A percentile compares a stretch with the other conserved stretches of the same genome.
These are phyloP conservation scores for Anniella stebbinsi DNA, from an alignment of 2,797 vertebrate species.

Conservation along the genomic window DNA sequence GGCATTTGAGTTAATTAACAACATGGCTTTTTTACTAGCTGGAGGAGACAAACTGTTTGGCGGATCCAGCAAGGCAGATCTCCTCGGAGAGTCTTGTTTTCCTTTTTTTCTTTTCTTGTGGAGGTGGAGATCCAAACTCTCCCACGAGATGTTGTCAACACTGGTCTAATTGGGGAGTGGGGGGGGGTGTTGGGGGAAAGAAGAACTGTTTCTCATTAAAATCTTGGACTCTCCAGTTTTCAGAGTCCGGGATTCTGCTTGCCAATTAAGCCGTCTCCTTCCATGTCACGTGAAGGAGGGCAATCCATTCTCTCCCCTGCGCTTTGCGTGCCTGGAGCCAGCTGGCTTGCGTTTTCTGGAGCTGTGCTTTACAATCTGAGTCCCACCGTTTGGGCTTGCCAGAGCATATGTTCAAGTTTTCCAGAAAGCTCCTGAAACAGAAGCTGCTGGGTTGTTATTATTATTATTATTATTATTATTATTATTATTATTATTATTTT, in stretches of 20 bases:
- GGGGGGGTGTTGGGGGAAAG: not conserved
- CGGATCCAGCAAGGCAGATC: not conserved
- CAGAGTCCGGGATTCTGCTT: not conserved
- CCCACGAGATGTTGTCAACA: not conserved
- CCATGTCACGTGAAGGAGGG: not conserved
- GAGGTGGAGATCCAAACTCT: too few relatives aligned
- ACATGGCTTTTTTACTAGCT: not conserved
- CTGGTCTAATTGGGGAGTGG: not conserved
- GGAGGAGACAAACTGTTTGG: not conserved
- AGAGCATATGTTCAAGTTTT: not conserved
- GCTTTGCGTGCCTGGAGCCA: not conserved
- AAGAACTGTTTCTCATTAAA: not conserved
- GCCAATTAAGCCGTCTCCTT: not conserved
- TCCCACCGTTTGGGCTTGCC: not conserved
- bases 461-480: not conserved
- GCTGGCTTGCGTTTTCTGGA: constrained; percentile 5
- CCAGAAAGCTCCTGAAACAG: not conserved
- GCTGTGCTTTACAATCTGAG: not conserved
- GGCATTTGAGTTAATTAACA: not conserved
- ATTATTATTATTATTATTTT: not conserved
- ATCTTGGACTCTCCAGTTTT: not conserved
- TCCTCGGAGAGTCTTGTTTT: not conserved
- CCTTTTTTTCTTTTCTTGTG: not conserved
- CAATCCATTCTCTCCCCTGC: not conserved
- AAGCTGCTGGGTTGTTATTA: not conserved